Evolutionary conservation across 2,113 vertebrate genomes (phyloP), one percentile per base, ranked within the genome.

Genomic region (Chloropsis hardwickii): DNA sequence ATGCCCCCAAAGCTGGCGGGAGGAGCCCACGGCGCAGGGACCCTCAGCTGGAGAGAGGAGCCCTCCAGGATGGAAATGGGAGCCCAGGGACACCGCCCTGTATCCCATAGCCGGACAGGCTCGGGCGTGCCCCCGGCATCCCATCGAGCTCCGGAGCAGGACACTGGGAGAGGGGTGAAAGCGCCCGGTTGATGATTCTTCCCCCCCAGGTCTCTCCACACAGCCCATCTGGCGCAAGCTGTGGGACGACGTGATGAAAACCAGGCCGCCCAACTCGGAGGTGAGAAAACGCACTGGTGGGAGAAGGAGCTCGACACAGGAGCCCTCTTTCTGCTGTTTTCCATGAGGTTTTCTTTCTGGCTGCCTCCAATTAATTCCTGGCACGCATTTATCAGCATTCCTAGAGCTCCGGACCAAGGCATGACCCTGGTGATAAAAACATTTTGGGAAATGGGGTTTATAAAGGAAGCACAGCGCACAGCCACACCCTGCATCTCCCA

Each of bases 141-240:
- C 20, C 44, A 4, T 24, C 3, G 2, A 47, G 62, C 29, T 15
- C 74, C 1, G 1, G 33, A 27, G 33, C 42, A 12, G 37, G 33
- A 7, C 23, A 0, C 14, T 9, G 13, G 2, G 53, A 29, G 1
- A 50, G 20, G 24, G 50, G 12, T 45, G 47, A 50, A 35, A 50
- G 25, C 4, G 0, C 48, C 25, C 4, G 0, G 7, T 44, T 78
- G 64, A 44, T 91, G 18, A 4, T 56, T 70, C 42, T 62, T 47
- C 40, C 60, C 50, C 50, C 9, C 29, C 77, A 99, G 99, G 99
- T 39, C 97, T 99, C 77, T 99, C 99, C 2, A 99, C 99, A 6
- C 96, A 98, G 86, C 94, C 97, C 47, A 96, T 98, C 67, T 99
- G 99, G 99, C 96, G 97, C 60, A 95, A 96, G 81, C 92, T 99